Evolutionary conservation across 1,140 invertebrate species (phyloP), one percentile per base, ranked within the genome.

Genomic region (Drosophila serrata): DNA sequence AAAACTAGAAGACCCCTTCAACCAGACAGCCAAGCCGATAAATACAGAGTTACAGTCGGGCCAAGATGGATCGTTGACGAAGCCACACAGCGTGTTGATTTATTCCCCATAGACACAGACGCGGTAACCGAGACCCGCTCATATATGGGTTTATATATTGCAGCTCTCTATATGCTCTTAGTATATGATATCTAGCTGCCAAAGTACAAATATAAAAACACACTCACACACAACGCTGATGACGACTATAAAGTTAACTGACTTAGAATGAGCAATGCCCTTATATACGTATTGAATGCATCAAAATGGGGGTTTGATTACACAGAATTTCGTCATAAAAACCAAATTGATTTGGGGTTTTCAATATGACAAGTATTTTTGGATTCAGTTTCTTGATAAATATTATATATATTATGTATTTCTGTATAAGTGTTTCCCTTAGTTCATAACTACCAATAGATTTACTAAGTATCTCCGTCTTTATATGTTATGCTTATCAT

Each of bases 21-120:
- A 40, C 53, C 68, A 70, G 65, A 43, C 63, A 55, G 31, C 29
- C 46, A 29, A 33, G 29, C 64, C 22, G 33, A 31, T 24, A 70
- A 57, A 43, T n/a, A 27, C 29, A 45, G 29, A 27, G 42, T 48
- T 55, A 42, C 17, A 65, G 59, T 37, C 49, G 56, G 68, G 65
- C 65, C 58, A 85, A 85, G 86, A 91, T 91, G 90, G 88, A 91
- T 91, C 78, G 88, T 75, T 91, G 88, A 91, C 88, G 88, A 91
- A 91, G 84, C 88, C 88, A 91, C 88, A 91, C 88, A 91, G 88
- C 84, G 88, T 91, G 88, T 88, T 91, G 88, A 91, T 91, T 91
- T 91, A 91, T 91, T 91, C 88, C 88, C 88, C 78, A 90, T 65
- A 90, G 85, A 88, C 78, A 74, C 69, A 90, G 85, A 90, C 74